Percentiles rank a stretch among this genome's conserved stretches.
Conservation (phyloP, 2,113 vertebrate species). For the Chlamydotis undulata region DNA sequence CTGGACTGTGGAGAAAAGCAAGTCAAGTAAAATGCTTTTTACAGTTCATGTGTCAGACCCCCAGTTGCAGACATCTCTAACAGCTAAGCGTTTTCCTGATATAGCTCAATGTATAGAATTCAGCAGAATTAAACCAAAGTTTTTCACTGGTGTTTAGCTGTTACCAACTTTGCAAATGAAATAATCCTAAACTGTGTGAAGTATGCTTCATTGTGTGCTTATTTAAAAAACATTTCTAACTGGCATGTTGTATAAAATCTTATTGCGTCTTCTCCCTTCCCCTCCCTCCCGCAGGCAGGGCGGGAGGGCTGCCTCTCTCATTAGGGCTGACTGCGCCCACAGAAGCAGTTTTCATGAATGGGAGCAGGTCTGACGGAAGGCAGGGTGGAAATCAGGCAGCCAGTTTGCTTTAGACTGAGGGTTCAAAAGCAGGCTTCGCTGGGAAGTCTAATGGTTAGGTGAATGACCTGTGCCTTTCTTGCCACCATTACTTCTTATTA, state of each 20-base stretch:
- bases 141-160: constrained; percentile 6
- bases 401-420: background rate
- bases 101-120: background rate
- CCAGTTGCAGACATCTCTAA: background rate
- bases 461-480: background rate
- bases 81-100: background rate
- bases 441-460: background rate
- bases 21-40: background rate
- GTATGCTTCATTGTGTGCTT: background rate
- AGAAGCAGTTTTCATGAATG: constrained; percentile 33
- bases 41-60: background rate
- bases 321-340: background rate
- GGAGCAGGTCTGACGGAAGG: background rate
- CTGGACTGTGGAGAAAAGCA: background rate
- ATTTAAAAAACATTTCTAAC: background rate
- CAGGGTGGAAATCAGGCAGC: background rate
- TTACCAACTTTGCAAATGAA: background rate
- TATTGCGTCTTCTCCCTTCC: background rate
- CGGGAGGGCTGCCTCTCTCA: background rate
- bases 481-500: background rate
- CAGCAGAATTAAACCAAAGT: background rate
- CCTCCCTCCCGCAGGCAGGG: background rate
- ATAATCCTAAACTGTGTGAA: constrained; percentile 15
- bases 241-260: background rate
- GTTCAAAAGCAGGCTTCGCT: background rate